These are phyloP conservation scores for Sorex fumeus DNA, from an alignment of 2,113 vertebrate species.

Conservation along the genomic window DNA sequence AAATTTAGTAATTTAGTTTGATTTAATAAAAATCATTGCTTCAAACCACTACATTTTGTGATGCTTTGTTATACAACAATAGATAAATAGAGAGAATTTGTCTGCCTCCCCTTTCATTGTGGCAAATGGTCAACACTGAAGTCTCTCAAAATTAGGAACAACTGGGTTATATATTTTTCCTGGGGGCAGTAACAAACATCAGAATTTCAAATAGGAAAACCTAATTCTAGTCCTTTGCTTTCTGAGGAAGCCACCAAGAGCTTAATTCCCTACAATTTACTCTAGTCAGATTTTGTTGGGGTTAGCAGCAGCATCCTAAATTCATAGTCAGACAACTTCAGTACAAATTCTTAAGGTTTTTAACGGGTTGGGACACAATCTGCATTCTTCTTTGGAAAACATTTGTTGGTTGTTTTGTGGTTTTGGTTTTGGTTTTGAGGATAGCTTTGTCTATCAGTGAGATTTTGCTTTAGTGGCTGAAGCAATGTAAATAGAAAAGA, in stretches of 20 bases:
- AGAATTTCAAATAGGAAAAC: background rate
- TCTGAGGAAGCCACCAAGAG: background rate
- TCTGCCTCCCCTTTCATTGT: background rate
- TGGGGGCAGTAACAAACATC: background rate
- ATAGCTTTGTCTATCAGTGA: background rate
- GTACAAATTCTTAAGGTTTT: background rate
- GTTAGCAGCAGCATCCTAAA: background rate
- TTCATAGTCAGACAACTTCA: background rate
- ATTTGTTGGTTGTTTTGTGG: background rate
- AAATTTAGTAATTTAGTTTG: background rate
- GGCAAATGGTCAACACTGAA: background rate
- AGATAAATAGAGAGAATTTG: background rate
- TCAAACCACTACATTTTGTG: background rate
- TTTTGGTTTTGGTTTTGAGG: background rate
- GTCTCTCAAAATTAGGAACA: constrained; percentile 27
- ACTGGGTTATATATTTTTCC: background rate
- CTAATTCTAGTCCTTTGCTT: background rate
- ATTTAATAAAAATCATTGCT: constrained; percentile 20
- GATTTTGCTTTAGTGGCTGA: background rate
- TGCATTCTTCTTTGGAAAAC: background rate
- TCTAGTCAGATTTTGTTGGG: background rate
- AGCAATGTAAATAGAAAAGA: background rate
- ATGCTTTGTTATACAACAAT: background rate
- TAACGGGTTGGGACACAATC: background rate
- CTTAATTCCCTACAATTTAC: background rate